Evolutionary conservation across 2,797 vertebrate species (phyloP).

Genomic region (Phrynocephalus guinanensis): DNA sequence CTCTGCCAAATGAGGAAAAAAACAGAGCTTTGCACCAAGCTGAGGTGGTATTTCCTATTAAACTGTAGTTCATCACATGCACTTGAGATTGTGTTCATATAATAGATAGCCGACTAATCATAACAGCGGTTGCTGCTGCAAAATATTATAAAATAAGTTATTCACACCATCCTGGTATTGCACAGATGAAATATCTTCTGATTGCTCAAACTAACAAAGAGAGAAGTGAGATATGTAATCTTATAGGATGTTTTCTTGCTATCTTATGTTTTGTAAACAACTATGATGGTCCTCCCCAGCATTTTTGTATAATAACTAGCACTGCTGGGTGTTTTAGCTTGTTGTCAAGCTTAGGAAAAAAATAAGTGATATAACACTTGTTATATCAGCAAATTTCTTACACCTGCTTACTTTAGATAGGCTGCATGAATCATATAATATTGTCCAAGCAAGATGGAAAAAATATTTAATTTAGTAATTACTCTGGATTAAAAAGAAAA

Average conservation of each 20-base stretch:
- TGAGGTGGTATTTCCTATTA: conserved; percentile 41
- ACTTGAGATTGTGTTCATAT: conserved; percentile 52
- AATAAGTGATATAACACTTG: background rate
- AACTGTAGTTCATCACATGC: background rate
- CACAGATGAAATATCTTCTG: background rate
- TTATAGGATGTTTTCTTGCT: background rate
- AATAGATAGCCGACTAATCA: background rate
- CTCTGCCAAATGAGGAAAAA: conserved; percentile 32
- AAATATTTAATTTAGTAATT: background rate
- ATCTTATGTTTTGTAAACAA: background rate
- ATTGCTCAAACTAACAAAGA: background rate
- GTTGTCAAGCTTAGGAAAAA: background rate
- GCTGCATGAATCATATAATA: background rate
- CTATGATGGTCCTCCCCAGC: background rate
- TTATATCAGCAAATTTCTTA: background rate
- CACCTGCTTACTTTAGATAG: background rate
- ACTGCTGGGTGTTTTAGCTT: background rate
- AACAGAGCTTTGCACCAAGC: conserved; percentile 56
- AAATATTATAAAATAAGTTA: background rate
- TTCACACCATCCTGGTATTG: background rate
- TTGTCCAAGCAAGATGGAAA: background rate
- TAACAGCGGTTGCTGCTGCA: no score
- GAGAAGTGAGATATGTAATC: background rate
- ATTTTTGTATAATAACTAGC: background rate
- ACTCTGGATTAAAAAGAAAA: background rate